A percentile compares a stretch with the other conserved stretches of the same genome.
Conservation (phyloP, 2,797 vertebrate species). For the Hydrolagus colliei region DNA sequence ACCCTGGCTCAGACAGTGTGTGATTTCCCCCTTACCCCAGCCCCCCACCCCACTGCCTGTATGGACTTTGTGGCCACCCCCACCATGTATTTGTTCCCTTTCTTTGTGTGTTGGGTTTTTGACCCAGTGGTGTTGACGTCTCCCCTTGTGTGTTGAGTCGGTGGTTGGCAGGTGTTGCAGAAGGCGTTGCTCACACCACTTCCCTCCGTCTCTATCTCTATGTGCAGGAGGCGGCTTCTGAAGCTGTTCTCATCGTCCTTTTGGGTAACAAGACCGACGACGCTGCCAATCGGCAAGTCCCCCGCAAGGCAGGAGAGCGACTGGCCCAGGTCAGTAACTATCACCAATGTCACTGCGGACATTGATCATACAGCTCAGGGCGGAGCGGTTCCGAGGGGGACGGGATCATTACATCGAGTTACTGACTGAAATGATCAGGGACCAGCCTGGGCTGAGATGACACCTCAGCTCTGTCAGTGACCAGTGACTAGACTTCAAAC, state of each 20-base stretch:
- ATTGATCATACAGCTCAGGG: neutral
- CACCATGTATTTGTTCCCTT: too few relatives aligned
- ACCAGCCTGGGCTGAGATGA: neutral
- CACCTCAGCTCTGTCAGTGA: neutral
- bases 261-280: constrained; percentile 84
- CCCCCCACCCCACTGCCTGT: too few relatives aligned
- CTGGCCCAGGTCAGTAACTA: constrained; percentile 51
- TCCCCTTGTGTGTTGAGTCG: too few relatives aligned
- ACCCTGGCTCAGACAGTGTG: too few relatives aligned
- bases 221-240: constrained; percentile 62
- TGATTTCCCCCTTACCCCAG: too few relatives aligned
- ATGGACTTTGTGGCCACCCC: too few relatives aligned
- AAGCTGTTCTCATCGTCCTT: constrained; percentile 62
- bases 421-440: neutral
- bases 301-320: constrained; percentile 53
- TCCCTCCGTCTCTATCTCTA: neutral
- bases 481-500: too few relatives aligned
- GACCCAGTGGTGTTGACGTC: too few relatives aligned
- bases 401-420: neutral
- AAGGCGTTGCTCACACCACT: too few relatives aligned
- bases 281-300: constrained; percentile 54
- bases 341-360: too few relatives aligned
- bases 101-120: too few relatives aligned
- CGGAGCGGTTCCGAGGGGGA: neutral
- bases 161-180: too few relatives aligned